Evolutionary conservation across 1,140 invertebrate genomes (phyloP).

Genomic region (Acyrthosiphon pisum): DNA sequence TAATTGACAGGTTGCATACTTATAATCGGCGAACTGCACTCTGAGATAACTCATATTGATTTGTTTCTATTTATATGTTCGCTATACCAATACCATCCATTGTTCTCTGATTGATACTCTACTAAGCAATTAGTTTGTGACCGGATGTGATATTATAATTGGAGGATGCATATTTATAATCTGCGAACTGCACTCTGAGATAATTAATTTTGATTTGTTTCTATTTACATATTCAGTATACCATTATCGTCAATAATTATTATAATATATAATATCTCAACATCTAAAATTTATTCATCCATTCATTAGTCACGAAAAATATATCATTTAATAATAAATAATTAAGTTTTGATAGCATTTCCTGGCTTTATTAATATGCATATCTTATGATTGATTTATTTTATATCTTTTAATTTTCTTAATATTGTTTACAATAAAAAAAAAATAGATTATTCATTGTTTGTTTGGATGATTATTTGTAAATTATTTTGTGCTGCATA

Average conservation of each 20-base stretch:
- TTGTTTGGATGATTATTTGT: not conserved
- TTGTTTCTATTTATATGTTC: slow-evolving; percentile 56
- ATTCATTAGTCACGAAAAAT: not conserved
- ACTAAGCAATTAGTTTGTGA: slow-evolving; percentile 43
- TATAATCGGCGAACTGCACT: slow-evolving; percentile 45
- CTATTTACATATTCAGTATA: slow-evolving; percentile 56
- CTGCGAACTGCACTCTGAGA: too few species aligned
- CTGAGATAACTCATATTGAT: slow-evolving; percentile 47
- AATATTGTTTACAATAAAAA: too few species aligned
- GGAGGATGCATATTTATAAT: too few species aligned
- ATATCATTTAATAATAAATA: not conserved
- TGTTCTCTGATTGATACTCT: slow-evolving; percentile 52
- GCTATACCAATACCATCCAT: slow-evolving; percentile 36
- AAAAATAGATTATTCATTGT: too few species aligned
- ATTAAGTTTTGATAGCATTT: slow-evolving; percentile 4
- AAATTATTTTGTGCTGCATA: not conserved
- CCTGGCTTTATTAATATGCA: not conserved
- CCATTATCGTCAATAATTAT: too few species aligned
- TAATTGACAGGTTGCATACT: not conserved
- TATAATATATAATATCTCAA: not conserved
- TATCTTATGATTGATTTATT: not conserved
- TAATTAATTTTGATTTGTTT: slow-evolving; percentile 42
- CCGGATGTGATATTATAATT: slow-evolving; percentile 7
- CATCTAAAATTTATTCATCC: not conserved
- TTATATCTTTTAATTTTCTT: not conserved